Evolutionary conservation across 2,888 invertebrate genomes (phyloP), one percentile per base, ranked within the genome.

Genomic region (Charanyca ferruginea): DNA sequence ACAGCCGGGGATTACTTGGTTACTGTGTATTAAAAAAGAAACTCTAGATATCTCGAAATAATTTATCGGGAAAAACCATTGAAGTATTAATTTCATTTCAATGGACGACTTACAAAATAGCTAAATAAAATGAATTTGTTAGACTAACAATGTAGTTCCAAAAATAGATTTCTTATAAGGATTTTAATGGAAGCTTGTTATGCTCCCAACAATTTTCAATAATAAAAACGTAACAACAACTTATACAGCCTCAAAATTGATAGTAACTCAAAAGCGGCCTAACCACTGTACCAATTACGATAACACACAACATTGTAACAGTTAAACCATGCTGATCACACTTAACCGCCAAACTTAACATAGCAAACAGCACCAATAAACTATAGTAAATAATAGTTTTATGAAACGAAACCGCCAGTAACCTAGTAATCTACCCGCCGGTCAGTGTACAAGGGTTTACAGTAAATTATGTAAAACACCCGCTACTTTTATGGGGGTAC

Each of bases 381-480:
- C 42, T 49, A 61, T 41, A 66, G 63, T 63, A 73, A 80, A 80
- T 79, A 79, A 72, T 72, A 66, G 68, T 77, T 82, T 82, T 80
- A 80, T 73, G 60, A 66, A 67, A 51, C 49, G 55, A 59, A 80
- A 79, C 58, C 64, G 20, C 51, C 53, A 25, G 68, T 58, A 54
- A 57, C 58, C 58, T 59, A 58, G 63, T 66, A 59, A 52, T 66
- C 66, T 47, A n/a, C 35, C 48, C 49, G 49, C 48, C 48, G 54
- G 44, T 49, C 67, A 62, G 28, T 61, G 38, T 51, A 59, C 54
- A 73, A 73, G 25, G 79, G 74, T 45, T 73, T 61, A 48, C 60
- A 79, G 73, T 70, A 73, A 81, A 77, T 81, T 81, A 81, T 62
- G 67, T 69, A 77, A 61, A 66, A 80, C 77, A 73, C 63, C 63